These are phyloP conservation scores for Goniozus legneri DNA, from an alignment of 1,140 invertebrate species.

Conservation along the genomic window DNA sequence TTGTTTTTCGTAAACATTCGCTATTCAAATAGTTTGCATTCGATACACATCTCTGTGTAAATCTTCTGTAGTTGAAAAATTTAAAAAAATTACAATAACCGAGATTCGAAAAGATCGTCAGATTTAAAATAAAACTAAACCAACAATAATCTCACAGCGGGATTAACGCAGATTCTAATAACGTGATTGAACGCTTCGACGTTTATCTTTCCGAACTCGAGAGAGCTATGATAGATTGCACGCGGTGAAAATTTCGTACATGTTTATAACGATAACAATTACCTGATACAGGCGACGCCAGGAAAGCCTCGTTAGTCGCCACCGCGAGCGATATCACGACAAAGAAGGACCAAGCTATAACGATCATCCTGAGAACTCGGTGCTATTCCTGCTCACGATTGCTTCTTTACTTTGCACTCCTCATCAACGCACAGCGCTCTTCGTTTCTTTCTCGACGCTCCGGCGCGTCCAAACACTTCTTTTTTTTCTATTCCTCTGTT, in stretches of 20 bases:
- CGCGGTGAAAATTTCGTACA: neutral
- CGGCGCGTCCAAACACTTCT: neutral
- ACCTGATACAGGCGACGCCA: conserved; percentile 34
- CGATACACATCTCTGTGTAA: too few species aligned
- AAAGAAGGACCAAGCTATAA: conserved; percentile 31
- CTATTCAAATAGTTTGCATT: too few species aligned
- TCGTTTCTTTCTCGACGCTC: neutral
- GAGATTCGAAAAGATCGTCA: too few species aligned
- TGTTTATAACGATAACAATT: conserved; percentile 5
- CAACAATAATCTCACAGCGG: too few species aligned
- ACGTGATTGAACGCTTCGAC: conserved; percentile 26
- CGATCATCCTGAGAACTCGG: conserved; percentile 30
- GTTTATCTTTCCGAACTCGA: conserved; percentile 23
- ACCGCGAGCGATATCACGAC: conserved; percentile 32
- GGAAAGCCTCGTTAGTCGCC: conserved; percentile 30
- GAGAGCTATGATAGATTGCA: neutral
- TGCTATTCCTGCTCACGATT: neutral
- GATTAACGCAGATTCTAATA: too few species aligned
- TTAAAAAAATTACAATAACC: too few species aligned
- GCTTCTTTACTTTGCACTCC: conserved; percentile 7
- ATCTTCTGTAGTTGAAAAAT: too few species aligned
- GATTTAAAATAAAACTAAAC: too few species aligned
- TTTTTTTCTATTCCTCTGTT: neutral
- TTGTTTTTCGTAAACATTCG: too few species aligned
- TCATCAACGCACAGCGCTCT: neutral